phyloP scores from a whole-genome alignment of 2,113 vertebrate species.

The Gymnobelideus leadbeateri region DNA sequence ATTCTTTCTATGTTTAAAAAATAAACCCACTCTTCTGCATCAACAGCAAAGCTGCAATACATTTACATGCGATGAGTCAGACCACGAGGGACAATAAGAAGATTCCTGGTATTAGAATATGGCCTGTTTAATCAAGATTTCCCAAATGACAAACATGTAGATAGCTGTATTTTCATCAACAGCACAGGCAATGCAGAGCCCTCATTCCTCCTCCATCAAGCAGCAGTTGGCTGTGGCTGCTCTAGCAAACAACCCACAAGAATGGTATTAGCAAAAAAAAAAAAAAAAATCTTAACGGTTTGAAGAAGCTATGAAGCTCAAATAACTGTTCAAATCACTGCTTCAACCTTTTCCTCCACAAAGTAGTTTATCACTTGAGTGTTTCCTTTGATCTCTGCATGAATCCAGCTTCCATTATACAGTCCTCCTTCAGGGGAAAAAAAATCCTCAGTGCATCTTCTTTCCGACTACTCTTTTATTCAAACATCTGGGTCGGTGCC shows the following conservation, averaged over 20 bases:
- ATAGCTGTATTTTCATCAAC: constrained; percentile 75
- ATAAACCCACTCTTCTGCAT: constrained; percentile 76
- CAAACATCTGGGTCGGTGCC: constrained; percentile 81
- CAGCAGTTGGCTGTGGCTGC: constrained; percentile 78
- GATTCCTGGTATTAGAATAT: constrained; percentile 80
- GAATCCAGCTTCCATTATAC: constrained; percentile 83
- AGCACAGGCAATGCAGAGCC: constrained; percentile 70
- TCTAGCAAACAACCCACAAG: constrained; percentile 80
- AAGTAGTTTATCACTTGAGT: constrained; percentile 83
- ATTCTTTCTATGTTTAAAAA: constrained; percentile 77
- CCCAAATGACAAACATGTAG: constrained; percentile 69
- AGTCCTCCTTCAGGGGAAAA: constrained; percentile 82
- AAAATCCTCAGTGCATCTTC: constrained; percentile 81
- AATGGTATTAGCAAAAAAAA: constrained; percentile 73
- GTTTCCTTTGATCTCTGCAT: constrained; percentile 82
- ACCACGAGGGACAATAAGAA: constrained; percentile 82
- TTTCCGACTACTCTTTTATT: constrained; percentile 86
- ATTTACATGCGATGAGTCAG: constrained; percentile 88
- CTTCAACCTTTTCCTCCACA: constrained; percentile 77
- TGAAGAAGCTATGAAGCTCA: constrained; percentile 58
- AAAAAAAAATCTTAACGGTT: constrained; percentile 66
- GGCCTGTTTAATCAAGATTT: constrained; percentile 80
- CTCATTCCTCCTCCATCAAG: constrained; percentile 70
- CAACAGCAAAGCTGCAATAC: constrained; percentile 83
- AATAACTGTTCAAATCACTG: constrained; percentile 80